phyloP scores from a whole-genome alignment of 2,113 vertebrate genomes.

The Datnioides undecimradiatus region DNA sequence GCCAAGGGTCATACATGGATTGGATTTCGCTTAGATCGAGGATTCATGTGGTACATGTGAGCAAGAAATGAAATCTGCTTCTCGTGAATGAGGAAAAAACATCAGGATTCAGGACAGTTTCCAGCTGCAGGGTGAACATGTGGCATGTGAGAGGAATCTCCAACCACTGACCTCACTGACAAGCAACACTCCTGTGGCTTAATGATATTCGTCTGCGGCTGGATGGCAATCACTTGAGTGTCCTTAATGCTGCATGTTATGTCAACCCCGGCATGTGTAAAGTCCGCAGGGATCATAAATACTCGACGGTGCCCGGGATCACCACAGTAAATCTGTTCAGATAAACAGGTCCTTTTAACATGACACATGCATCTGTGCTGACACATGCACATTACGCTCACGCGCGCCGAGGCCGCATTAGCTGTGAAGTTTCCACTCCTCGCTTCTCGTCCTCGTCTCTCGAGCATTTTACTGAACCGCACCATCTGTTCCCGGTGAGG shows the following conservation, averaged over 20 bases:
- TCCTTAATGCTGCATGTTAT: constrained; percentile 11
- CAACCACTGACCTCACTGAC: not conserved
- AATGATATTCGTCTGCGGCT: constrained; percentile 16
- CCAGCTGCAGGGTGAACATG: constrained; percentile 15
- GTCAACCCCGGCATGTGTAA: not conserved
- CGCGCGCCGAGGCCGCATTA: not conserved
- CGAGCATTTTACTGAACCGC: not conserved
- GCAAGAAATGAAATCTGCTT: constrained; percentile 30
- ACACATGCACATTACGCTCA: not conserved
- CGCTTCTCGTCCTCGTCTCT: not conserved
- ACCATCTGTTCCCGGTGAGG: constrained; percentile 37
- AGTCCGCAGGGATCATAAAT: constrained; percentile 38
- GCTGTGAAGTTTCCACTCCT: constrained; percentile 12
- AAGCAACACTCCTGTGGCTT: constrained; percentile 14
- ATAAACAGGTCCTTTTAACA: not conserved
- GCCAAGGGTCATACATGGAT: constrained; percentile 2
- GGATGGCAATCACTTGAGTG: not conserved
- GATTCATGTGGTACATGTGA: not conserved
- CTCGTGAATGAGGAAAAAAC: not conserved
- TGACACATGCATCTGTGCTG: not conserved
- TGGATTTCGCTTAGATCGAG: constrained; percentile 1
- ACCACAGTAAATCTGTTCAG: constrained; percentile 17
- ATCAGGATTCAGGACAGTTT: not conserved
- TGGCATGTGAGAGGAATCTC: not conserved
- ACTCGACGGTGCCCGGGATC: not conserved